phyloP scores from a whole-genome alignment of 2,113 vertebrate species.

The Rhynchopsitta pachyrhyncha region DNA sequence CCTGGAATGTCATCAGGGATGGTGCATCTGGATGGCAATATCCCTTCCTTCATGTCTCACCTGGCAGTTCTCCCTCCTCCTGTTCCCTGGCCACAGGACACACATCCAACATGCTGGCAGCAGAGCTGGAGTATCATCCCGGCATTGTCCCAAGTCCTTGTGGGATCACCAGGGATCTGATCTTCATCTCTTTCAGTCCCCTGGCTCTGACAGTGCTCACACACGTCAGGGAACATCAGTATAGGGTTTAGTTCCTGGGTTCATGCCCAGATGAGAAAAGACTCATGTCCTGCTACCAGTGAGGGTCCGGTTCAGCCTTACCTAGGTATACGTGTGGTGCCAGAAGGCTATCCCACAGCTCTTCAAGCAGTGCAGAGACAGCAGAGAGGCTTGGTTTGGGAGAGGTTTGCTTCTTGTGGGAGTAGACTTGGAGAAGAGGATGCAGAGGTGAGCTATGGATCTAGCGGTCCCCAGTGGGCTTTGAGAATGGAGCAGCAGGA shows the following conservation, averaged over 20 bases:
- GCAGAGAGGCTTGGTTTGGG: background rate
- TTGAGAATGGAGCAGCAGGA: background rate
- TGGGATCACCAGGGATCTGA: background rate
- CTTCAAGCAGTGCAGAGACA: background rate
- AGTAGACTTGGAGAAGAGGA: background rate
- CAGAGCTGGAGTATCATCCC: background rate
- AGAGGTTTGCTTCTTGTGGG: background rate
- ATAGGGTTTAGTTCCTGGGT: background rate
- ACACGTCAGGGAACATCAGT: background rate
- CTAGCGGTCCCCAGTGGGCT: background rate
- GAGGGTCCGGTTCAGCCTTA: background rate
- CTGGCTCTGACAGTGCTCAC: background rate
- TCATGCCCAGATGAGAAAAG: background rate
- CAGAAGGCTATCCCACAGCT: background rate
- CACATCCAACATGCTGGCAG: background rate
- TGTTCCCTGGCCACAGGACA: background rate
- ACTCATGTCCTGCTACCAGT: background rate
- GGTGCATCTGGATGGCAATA: background rate
- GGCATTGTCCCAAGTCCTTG: background rate
- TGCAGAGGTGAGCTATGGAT: background rate
- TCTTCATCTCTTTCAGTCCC: background rate
- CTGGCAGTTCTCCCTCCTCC: background rate
- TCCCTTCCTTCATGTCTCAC: background rate
- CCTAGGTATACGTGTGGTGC: accelerated
- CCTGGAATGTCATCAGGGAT: background rate